Evolutionary conservation across 2,888 invertebrate genomes (phyloP).

Genomic region (Drosophila setosimentum): DNA sequence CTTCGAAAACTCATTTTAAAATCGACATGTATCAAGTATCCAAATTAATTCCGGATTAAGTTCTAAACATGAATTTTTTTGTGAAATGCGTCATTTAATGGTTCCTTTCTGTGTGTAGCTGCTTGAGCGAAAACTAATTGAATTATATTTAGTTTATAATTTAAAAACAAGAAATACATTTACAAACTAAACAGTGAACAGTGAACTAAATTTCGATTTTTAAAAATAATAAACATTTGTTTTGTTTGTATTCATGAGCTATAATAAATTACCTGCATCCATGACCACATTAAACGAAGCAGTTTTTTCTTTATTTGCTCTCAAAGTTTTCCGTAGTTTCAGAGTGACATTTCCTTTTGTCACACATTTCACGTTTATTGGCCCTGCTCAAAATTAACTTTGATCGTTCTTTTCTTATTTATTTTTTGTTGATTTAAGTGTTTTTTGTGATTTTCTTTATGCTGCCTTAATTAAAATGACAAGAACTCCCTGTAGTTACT

Average conservation of each 20-base stretch:
- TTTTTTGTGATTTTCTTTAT: conserved; percentile 31
- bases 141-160: not conserved
- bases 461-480: conserved; percentile 67
- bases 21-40: too few species aligned
- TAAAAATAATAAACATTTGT: not conserved
- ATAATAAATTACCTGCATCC: not conserved
- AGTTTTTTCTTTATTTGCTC: conserved; percentile 7
- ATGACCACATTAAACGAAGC: conserved; percentile 6
- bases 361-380: conserved; percentile 12
- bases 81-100: rapidly evolving
- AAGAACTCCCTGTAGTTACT: conserved; percentile 40
- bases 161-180: not conserved
- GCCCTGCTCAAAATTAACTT: conserved; percentile 29
- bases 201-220: not conserved
- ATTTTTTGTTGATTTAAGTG: not conserved
- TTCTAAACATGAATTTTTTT: rapidly evolving
- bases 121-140: not conserved
- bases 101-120: not conserved
- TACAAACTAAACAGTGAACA: not conserved
- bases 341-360: conserved; percentile 8
- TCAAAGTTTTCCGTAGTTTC: conserved; percentile 9
- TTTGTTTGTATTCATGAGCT: not conserved
- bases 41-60: not conserved
- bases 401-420: not conserved
- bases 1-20: not conserved